Evolutionary conservation across 1,140 invertebrate genomes (phyloP).

Genomic region (Lucilia sericata): DNA sequence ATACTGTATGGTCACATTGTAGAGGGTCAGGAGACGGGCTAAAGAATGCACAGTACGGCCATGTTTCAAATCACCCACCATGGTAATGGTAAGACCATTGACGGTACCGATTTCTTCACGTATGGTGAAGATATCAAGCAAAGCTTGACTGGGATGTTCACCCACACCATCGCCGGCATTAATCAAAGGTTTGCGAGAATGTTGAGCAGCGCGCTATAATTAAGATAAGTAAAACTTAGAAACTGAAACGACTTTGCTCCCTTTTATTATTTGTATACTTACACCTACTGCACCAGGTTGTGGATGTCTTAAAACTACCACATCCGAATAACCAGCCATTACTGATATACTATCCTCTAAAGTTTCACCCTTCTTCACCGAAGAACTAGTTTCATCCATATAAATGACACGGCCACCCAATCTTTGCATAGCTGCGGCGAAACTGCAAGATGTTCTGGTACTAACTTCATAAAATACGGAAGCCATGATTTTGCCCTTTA

Average conservation of each 20-base stretch:
- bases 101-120: slow-evolving; percentile 98
- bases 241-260: neutral
- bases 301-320: slow-evolving; percentile 95
- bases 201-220: slow-evolving; percentile 80
- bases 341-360: slow-evolving; percentile 89
- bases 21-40: slow-evolving; percentile 89
- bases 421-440: slow-evolving; percentile 94
- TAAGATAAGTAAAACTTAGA: neutral
- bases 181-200: slow-evolving; percentile 89
- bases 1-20: slow-evolving; percentile 90
- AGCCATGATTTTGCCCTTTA: slow-evolving; percentile 95
- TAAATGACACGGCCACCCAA: slow-evolving; percentile 92
- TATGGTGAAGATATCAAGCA: slow-evolving; percentile 98
- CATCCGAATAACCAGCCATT: slow-evolving; percentile 90
- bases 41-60: slow-evolving; percentile 98
- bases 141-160: slow-evolving; percentile 98
- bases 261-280: slow-evolving; percentile 59
- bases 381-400: slow-evolving; percentile 90
- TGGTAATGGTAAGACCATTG: slow-evolving; percentile 92
- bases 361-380: slow-evolving; percentile 96
- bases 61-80: slow-evolving; percentile 97
- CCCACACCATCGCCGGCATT: slow-evolving; percentile 99
- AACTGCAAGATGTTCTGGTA: slow-evolving; percentile 96
- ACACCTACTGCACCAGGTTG: slow-evolving; percentile 91
- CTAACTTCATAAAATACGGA: slow-evolving; percentile 98